Conservation (phyloP, 1,140 invertebrate species). For the Drosophila ananassae region DNA sequence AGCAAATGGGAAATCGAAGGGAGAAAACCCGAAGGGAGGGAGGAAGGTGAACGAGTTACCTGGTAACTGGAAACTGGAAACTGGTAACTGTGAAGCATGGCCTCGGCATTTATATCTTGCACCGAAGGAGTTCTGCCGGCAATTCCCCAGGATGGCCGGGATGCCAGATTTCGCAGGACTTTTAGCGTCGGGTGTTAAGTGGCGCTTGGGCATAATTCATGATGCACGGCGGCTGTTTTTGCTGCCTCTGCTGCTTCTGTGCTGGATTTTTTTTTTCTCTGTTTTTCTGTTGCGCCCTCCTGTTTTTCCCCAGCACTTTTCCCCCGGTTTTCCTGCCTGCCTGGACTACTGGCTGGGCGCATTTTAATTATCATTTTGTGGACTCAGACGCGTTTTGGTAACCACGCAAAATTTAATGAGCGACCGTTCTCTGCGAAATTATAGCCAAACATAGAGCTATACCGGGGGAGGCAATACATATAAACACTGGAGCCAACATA, state of each 20-base stretch:
- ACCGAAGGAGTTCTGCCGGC: constrained; percentile 17
- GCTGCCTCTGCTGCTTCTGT: not conserved
- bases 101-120: constrained; percentile 60
- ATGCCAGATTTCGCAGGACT: constrained; percentile 4
- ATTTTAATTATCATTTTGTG: constrained; percentile 75
- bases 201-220: constrained; percentile 51
- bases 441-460: constrained; percentile 48
- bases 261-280: too few species aligned
- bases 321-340: constrained; percentile 1
- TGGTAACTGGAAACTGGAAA: constrained; percentile 4
- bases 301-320: not conserved
- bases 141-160: not conserved
- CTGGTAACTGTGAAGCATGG: constrained; percentile 1
- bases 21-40: not conserved
- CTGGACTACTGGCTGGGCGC: constrained; percentile 22
- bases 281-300: too few species aligned
- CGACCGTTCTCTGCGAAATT: constrained; percentile 48
- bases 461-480: not conserved
- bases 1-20: constrained; percentile 24
- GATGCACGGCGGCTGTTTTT: constrained; percentile 33
- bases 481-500: not conserved
- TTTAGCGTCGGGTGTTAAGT: constrained; percentile 37
- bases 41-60: constrained; percentile 6
- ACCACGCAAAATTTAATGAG: constrained; percentile 73
- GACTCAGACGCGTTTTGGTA: constrained; percentile 59